Evolutionary conservation across 2,888 invertebrate species (phyloP).

Genomic region (Lypha dubia): DNA sequence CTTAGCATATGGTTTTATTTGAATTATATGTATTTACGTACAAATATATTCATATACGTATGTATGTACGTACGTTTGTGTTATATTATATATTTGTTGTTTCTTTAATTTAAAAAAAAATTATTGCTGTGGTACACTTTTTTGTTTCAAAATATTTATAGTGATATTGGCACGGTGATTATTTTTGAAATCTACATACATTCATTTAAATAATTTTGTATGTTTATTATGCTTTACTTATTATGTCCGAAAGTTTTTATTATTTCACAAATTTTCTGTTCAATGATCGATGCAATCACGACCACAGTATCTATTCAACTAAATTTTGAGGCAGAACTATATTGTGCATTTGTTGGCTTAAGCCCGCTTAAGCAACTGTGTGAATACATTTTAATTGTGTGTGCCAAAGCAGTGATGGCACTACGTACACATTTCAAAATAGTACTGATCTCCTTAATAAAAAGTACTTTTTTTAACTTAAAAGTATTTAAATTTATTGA

Average conservation of each 20-base stretch:
- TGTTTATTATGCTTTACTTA: not conserved
- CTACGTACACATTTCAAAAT: no score
- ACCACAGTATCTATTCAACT: constrained; percentile 80
- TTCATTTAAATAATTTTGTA: not conserved
- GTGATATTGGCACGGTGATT: constrained; percentile 14
- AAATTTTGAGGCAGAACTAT: constrained; percentile 74
- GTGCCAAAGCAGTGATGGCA: not conserved
- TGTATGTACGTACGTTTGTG: not conserved
- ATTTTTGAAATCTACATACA: constrained; percentile 34
- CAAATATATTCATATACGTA: no score
- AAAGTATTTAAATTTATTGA: no score
- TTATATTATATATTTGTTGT: constrained; percentile 1
- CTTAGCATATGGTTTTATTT: constrained; percentile 5
- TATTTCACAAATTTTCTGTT: constrained; percentile 11
- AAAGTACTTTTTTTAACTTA: no score
- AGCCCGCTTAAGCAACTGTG: constrained; percentile 4
- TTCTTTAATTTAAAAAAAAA: not conserved
- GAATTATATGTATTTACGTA: not conserved
- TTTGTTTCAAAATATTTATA: constrained; percentile 9
- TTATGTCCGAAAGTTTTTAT: not conserved
- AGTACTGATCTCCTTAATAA: no score
- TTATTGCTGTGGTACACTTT: constrained; percentile 6
- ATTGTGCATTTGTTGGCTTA: not conserved
- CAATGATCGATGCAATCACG: constrained; percentile 75
- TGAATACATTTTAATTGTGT: not conserved